Evolutionary conservation across 1,140 invertebrate genomes (phyloP).

Genomic region (Gonatopus flavifemur): DNA sequence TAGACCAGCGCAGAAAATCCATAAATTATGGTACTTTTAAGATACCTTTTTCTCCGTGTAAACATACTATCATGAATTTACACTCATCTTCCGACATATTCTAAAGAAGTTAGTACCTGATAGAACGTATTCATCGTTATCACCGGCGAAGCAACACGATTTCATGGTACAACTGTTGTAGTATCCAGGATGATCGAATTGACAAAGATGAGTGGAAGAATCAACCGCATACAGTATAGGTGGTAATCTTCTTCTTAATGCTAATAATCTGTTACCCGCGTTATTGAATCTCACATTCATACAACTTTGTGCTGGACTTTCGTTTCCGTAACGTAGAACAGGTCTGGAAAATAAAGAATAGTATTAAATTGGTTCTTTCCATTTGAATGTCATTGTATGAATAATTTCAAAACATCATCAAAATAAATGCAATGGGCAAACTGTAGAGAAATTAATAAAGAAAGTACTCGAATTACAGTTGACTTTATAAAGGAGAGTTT

Average conservation of each 20-base stretch:
- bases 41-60: background rate
- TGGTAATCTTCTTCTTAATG: slow-evolving; percentile 77
- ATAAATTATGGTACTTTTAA: background rate
- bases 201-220: slow-evolving; percentile 69
- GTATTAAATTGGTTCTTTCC: too few species aligned
- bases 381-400: too few species aligned
- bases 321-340: slow-evolving; percentile 71
- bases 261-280: slow-evolving; percentile 77
- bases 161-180: slow-evolving; percentile 98
- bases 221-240: slow-evolving; percentile 80
- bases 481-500: too few species aligned
- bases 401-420: too few species aligned
- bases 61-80: background rate
- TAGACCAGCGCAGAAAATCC: too few species aligned
- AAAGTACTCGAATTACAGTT: too few species aligned
- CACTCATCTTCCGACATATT: background rate
- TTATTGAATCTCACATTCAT: slow-evolving; percentile 90
- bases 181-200: slow-evolving; percentile 90
- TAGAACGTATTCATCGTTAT: slow-evolving; percentile 83
- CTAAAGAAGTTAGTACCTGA: slow-evolving; percentile 57
- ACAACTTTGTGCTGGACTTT: slow-evolving; percentile 72
- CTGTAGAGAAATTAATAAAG: too few species aligned
- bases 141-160: slow-evolving; percentile 91
- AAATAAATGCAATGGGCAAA: too few species aligned
- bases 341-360: slow-evolving; percentile 55